A percentile compares a stretch with the other conserved stretches of the same genome.
phyloP scores from a whole-genome alignment of 2,113 vertebrate species.

The Psittacus erithacus region DNA sequence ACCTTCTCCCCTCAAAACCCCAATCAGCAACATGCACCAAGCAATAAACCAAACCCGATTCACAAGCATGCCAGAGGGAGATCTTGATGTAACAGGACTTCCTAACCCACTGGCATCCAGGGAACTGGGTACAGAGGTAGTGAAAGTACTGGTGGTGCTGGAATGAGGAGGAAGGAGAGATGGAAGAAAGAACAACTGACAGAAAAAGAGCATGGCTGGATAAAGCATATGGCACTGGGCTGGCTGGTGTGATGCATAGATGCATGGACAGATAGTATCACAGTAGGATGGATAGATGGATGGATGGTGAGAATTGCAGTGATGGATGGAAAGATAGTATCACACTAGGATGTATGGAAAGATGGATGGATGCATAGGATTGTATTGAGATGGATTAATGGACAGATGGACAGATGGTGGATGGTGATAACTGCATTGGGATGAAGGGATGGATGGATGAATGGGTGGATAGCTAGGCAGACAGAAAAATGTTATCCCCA shows the following conservation, averaged over 20 bases:
- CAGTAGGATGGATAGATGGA: background rate
- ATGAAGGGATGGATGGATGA: background rate
- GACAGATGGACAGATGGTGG: background rate
- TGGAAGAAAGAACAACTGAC: background rate
- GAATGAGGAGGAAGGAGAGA: background rate
- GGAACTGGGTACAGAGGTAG: rapidly evolving
- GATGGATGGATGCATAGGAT: background rate
- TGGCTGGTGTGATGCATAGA: background rate
- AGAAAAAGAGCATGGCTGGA: background rate
- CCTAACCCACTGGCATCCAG: background rate
- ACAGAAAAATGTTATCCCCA: rapidly evolving
- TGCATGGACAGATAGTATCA: background rate
- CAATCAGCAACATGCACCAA: background rate
- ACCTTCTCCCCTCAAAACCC: background rate
- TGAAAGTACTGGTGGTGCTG: background rate
- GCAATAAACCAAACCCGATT: background rate
- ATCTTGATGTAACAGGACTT: rapidly evolving
- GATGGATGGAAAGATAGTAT: background rate
- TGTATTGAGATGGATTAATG: background rate
- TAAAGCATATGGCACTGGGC: background rate
- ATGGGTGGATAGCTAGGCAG: background rate
- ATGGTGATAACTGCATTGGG: background rate
- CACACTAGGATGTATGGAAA: background rate
- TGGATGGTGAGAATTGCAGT: background rate
- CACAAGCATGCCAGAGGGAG: rapidly evolving